A percentile compares a stretch with the other conserved stretches of the same genome.
phyloP scores from a whole-genome alignment of 1,140 invertebrate species.

The Centruroides sculpturatus region DNA sequence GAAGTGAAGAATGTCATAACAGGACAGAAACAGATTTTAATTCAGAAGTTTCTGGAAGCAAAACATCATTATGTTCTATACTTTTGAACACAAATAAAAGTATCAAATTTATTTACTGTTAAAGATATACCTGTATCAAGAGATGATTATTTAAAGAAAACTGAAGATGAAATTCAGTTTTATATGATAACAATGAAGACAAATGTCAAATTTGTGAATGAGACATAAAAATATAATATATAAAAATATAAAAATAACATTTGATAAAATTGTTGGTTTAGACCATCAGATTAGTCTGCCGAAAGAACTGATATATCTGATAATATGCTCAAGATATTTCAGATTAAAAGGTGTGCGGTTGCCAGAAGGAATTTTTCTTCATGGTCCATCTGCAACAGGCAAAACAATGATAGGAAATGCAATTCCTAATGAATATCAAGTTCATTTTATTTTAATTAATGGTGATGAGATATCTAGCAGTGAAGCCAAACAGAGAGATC shows the following conservation, averaged over 20 bases:
- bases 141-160: neutral
- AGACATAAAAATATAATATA: neutral
- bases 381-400: conserved; percentile 38
- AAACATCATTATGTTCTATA: too few species aligned
- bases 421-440: conserved; percentile 8
- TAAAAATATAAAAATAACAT: neutral
- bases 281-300: neutral
- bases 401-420: conserved; percentile 34
- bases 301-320: neutral
- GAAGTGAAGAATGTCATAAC: too few species aligned
- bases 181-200: neutral
- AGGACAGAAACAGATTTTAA: too few species aligned
- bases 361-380: conserved; percentile 28
- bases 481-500: too few species aligned
- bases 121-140: neutral
- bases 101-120: neutral
- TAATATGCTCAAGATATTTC: neutral
- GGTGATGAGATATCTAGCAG: neutral
- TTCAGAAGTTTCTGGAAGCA: too few species aligned
- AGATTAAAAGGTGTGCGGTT: neutral
- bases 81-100: neutral
- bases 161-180: neutral
- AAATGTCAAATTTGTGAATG: neutral
- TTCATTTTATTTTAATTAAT: conserved; percentile 1
- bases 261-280: neutral